Conservation (phyloP, 1,140 invertebrate species). For the Chlorops oryzae region DNA sequence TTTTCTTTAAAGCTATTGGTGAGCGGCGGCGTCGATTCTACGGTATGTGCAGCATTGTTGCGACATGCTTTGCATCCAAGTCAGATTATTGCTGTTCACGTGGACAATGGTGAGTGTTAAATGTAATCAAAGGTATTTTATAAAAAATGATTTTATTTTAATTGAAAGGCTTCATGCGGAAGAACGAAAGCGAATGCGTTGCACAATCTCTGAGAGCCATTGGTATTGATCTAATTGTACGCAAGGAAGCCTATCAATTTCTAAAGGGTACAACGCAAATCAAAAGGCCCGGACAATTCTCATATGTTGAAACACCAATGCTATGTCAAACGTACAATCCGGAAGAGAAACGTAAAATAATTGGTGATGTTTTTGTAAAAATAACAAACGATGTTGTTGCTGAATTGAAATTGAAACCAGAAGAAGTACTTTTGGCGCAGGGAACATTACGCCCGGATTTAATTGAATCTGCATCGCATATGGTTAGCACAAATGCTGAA, state of each 20-base stretch:
- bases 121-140: background rate
- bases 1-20: slow-evolving; percentile 67
- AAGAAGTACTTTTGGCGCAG: slow-evolving; percentile 80
- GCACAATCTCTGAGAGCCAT: slow-evolving; percentile 77
- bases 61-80: slow-evolving; percentile 82
- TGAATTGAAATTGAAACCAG: slow-evolving; percentile 73
- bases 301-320: slow-evolving; percentile 70
- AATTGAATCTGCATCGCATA: slow-evolving; percentile 90
- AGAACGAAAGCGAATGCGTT: slow-evolving; percentile 87
- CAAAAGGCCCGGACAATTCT: slow-evolving; percentile 52
- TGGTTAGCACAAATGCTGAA: slow-evolving; percentile 84
- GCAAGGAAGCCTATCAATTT: slow-evolving; percentile 69
- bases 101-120: slow-evolving; percentile 75
- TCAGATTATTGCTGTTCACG: slow-evolving; percentile 93
- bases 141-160: background rate
- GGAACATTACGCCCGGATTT: slow-evolving; percentile 95
- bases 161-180: slow-evolving; percentile 82
- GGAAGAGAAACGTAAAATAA: slow-evolving; percentile 97
- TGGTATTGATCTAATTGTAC: slow-evolving; percentile 79
- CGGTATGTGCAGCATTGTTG: slow-evolving; percentile 93
- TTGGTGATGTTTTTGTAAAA: slow-evolving; percentile 96
- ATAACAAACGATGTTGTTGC: slow-evolving; percentile 78
- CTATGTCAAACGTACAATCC: slow-evolving; percentile 82
- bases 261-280: slow-evolving; percentile 69
- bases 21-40: slow-evolving; percentile 97